These are phyloP conservation scores for Dascillus cervinus DNA, from an alignment of 2,888 invertebrate genomes.

Conservation along the genomic window DNA sequence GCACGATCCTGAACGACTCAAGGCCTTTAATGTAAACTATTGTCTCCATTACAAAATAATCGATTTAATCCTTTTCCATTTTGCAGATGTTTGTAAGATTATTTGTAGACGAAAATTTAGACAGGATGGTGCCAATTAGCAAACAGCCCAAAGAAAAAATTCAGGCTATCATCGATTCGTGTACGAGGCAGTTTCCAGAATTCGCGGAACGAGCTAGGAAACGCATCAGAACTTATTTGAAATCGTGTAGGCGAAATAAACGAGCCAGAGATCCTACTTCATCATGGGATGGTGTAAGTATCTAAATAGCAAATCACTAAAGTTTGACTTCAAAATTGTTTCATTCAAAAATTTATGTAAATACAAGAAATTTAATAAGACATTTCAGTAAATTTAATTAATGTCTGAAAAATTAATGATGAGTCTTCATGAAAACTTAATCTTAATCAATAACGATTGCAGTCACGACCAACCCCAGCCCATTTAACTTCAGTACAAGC, in stretches of 20 bases:
- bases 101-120: constrained; percentile 94
- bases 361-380: too few species aligned
- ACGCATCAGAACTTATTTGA: constrained; percentile 89
- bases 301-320: not conserved
- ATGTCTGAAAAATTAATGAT: too few species aligned
- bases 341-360: too few species aligned
- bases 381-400: too few species aligned
- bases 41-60: too few species aligned
- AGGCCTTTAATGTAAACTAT: constrained; percentile 87
- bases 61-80: constrained; percentile 10
- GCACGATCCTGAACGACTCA: constrained; percentile 86
- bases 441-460: constrained; percentile 25
- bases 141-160: constrained; percentile 98
- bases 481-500: constrained; percentile 95
- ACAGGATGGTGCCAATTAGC: constrained; percentile 93
- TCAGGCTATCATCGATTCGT: constrained; percentile 94
- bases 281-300: constrained; percentile 81
- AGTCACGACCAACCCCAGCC: constrained; percentile 92
- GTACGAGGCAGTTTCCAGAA: constrained; percentile 94
- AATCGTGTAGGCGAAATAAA: constrained; percentile 91
- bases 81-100: constrained; percentile 93
- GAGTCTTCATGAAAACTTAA: constrained; percentile 4
- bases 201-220: constrained; percentile 92
- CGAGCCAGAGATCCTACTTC: constrained; percentile 75
- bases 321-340: constrained; percentile 1